These are phyloP conservation scores for Malaclemys terrapin DNA, from an alignment of 2,113 vertebrate genomes.

Conservation along the genomic window DNA sequence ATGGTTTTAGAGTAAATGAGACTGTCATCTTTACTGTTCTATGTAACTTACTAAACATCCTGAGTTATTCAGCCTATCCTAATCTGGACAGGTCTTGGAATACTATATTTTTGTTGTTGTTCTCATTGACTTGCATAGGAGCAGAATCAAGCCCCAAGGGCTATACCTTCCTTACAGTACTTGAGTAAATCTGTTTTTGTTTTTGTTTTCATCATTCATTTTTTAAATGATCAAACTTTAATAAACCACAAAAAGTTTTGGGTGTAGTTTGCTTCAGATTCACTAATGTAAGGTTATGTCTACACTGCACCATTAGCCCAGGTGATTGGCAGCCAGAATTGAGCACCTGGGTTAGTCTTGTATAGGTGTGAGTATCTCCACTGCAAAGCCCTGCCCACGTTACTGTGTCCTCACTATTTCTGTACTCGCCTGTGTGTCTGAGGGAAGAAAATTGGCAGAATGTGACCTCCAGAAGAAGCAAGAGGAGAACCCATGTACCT, in stretches of 20 bases:
- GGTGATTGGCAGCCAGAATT: background rate
- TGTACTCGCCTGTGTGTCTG: no score
- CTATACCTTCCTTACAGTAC: no score
- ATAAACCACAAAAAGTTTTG: no score
- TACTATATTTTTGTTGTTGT: background rate
- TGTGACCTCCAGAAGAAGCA: no score
- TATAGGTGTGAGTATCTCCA: background rate
- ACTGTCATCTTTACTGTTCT: constrained; percentile 42
- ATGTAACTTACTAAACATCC: constrained; percentile 66
- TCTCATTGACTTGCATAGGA: background rate
- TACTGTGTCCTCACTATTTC: background rate
- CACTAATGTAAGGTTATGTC: background rate
- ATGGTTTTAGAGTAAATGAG: constrained; percentile 48
- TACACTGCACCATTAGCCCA: background rate
- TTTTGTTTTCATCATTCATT: no score
- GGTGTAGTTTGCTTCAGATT: background rate
- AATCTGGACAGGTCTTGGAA: background rate
- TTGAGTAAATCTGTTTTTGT: no score
- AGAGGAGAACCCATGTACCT: no score
- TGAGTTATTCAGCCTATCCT: background rate
- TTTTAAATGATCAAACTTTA: no score
- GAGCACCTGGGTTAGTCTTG: background rate
- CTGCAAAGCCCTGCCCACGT: background rate
- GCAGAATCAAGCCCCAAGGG: background rate
- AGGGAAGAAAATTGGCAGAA: no score